phyloP scores from a whole-genome alignment of 2,113 vertebrate genomes.

The Passerina amoena region DNA sequence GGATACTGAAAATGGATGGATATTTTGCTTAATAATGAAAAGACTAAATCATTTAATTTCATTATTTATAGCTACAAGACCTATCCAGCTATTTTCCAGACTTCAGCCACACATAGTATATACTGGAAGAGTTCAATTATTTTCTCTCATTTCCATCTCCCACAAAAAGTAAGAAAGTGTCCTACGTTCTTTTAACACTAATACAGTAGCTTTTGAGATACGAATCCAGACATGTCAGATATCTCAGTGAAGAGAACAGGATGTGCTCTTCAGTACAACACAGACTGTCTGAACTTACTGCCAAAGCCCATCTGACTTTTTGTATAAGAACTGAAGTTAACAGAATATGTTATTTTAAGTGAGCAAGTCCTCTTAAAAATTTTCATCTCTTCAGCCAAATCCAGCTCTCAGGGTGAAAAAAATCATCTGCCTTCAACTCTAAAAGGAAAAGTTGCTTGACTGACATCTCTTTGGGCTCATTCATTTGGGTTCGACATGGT shows the following conservation, averaged over 20 bases:
- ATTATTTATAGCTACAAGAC: not conserved
- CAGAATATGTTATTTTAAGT: not conserved
- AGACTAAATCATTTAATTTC: not conserved
- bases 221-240: slow-evolving; percentile 20
- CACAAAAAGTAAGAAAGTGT: not conserved
- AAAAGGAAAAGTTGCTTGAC: not conserved
- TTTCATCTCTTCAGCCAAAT: not conserved
- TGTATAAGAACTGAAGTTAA: not conserved
- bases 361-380: not conserved
- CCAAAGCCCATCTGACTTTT: slow-evolving; percentile 34
- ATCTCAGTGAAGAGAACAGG: not conserved
- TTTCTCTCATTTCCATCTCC: slow-evolving; percentile 4
- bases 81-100: slow-evolving; percentile 3
- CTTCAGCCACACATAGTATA: not conserved
- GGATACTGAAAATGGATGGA: not conserved
- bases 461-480: not conserved
- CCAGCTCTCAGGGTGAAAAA: not conserved
- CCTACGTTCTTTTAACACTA: not conserved
- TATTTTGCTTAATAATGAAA: slow-evolving; percentile 9
- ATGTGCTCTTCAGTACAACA: slow-evolving; percentile 7
- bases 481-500: not conserved
- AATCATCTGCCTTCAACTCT: not conserved
- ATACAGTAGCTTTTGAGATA: slow-evolving; percentile 4
- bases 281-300: slow-evolving; percentile 31
- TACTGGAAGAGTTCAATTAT: not conserved